These are phyloP conservation scores for Platorchestia sp. DNA, from an alignment of 1,140 invertebrate species.

Conservation along the genomic window DNA sequence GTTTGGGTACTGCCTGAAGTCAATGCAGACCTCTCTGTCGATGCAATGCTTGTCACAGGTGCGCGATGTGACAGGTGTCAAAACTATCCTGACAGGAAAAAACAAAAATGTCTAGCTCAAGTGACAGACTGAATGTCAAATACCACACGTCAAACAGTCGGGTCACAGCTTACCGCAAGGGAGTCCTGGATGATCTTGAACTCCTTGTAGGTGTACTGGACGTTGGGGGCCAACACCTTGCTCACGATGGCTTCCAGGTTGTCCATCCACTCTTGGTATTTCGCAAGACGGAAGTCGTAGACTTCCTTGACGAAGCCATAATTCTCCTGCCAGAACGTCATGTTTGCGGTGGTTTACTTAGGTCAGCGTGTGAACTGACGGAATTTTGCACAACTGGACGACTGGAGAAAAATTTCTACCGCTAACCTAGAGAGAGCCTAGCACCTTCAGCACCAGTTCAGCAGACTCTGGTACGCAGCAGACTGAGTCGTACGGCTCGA, in stretches of 20 bases:
- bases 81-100: background rate
- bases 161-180: conserved; percentile 58
- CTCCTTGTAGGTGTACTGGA: conserved; percentile 67
- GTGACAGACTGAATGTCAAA: background rate
- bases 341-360: conserved; percentile 60
- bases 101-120: background rate
- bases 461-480: conserved; percentile 58
- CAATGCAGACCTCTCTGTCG: background rate
- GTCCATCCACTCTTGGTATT: conserved; percentile 69
- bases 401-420: conserved; percentile 58
- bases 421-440: conserved; percentile 37
- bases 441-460: conserved; percentile 30
- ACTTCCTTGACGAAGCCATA: conserved; percentile 69
- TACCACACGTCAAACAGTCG: background rate
- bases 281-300: conserved; percentile 68
- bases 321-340: conserved; percentile 69
- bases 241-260: conserved; percentile 68
- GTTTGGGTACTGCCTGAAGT: background rate
- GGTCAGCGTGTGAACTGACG: background rate
- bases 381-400: conserved; percentile 56
- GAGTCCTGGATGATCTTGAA: conserved; percentile 67
- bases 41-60: background rate
- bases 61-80: conserved; percentile 18
- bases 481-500: conserved; percentile 59
- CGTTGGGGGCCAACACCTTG: conserved; percentile 67